These are phyloP conservation scores for Squalus acanthias DNA, from an alignment of 2,797 vertebrate genomes.

Conservation along the genomic window DNA sequence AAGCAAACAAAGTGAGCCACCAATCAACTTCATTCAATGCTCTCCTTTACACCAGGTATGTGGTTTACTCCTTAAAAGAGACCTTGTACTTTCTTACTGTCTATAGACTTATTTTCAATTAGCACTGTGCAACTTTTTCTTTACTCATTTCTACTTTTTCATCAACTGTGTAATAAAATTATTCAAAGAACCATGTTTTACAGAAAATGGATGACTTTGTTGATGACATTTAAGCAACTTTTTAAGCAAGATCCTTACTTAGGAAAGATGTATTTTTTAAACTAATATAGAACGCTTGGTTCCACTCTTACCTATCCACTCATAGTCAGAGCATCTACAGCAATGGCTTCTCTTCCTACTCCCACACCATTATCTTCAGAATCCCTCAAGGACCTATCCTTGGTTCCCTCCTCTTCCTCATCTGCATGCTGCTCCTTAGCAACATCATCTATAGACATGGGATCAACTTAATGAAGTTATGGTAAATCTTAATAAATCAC, in stretches of 20 bases:
- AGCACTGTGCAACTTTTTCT: background rate
- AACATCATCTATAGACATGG: background rate
- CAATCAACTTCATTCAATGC: constrained; percentile 92
- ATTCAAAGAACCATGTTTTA: background rate
- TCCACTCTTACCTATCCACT: background rate
- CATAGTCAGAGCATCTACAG: background rate
- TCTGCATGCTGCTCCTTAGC: background rate
- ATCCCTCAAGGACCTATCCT: background rate
- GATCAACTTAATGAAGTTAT: background rate
- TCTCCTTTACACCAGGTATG: constrained; percentile 87
- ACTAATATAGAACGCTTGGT: background rate
- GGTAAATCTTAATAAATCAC: background rate
- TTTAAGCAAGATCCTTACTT: background rate
- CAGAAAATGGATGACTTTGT: background rate
- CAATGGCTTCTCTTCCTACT: background rate
- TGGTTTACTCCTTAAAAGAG: background rate
- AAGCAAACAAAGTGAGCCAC: constrained; percentile 95
- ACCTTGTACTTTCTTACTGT: background rate
- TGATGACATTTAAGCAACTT: background rate
- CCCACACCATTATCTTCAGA: background rate
- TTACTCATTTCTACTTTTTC: background rate
- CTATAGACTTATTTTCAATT: background rate
- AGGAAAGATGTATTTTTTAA: background rate
- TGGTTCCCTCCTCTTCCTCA: background rate
- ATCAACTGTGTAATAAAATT: background rate